phyloP scores from a whole-genome alignment of 2,113 vertebrate species.

The Butastur rufipennis region DNA sequence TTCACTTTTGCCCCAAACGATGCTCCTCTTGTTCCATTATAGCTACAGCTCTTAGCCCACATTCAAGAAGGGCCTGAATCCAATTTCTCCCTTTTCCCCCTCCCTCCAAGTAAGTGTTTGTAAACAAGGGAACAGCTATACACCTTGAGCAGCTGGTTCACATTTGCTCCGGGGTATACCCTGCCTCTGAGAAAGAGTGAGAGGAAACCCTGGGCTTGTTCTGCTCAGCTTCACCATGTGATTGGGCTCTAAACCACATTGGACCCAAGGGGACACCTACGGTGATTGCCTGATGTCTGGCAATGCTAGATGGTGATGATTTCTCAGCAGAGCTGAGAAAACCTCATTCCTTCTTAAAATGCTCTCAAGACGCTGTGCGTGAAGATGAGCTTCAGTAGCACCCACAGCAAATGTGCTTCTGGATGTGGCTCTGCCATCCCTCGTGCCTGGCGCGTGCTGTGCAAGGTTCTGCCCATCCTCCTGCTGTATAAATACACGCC shows the following conservation, averaged over 20 bases:
- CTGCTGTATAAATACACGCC: background rate
- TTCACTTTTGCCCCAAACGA: background rate
- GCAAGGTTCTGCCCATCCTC: background rate
- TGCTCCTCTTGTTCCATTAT: background rate
- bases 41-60: background rate
- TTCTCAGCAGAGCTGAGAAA: constrained; percentile 36
- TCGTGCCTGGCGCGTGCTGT: background rate
- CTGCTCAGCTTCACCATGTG: background rate
- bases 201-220: background rate
- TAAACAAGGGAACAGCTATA: background rate
- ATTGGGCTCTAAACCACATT: background rate
- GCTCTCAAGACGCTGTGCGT: background rate
- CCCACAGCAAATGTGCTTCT: constrained; percentile 21
- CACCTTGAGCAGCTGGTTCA: background rate
- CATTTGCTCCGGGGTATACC: background rate
- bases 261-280: background rate
- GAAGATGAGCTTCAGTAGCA: background rate
- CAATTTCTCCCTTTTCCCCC: background rate
- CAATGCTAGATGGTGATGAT: background rate
- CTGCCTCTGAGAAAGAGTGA: background rate
- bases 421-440: background rate
- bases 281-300: background rate
- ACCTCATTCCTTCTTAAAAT: constrained; percentile 7
- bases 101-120: background rate
- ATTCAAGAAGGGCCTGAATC: background rate